Evolutionary conservation across 2,113 vertebrate species (phyloP).

Genomic region (Trinectes maculatus): DNA sequence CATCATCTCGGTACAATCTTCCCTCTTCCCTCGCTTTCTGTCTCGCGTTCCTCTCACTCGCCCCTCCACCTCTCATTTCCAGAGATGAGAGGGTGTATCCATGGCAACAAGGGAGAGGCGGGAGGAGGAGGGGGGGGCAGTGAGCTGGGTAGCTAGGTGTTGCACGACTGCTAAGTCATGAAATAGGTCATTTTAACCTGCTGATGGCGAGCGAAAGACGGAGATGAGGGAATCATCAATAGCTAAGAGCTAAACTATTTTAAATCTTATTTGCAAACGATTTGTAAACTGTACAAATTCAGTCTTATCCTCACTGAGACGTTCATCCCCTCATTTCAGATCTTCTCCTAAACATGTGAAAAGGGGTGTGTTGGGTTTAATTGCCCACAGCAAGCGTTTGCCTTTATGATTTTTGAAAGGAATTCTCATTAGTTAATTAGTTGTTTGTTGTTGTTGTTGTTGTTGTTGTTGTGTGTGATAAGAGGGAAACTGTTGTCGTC

Average conservation of each 20-base stretch:
- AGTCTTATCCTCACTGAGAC: constrained; percentile 18
- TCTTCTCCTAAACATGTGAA: constrained; percentile 28
- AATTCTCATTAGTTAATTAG: constrained; percentile 53
- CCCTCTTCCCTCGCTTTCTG: constrained; percentile 42
- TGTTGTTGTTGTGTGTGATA: constrained; percentile 17
- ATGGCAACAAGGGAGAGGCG: constrained; percentile 80
- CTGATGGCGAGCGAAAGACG: constrained; percentile 21
- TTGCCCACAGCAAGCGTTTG: constrained; percentile 49
- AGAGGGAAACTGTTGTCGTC: constrained; percentile 23
- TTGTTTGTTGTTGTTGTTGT: constrained; percentile 38
- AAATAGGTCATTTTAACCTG: constrained; percentile 76
- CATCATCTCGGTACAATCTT: constrained; percentile 56
- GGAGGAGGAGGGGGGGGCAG: constrained; percentile 30
- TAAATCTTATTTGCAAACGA: no score
- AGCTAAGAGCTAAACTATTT: constrained; percentile 54
- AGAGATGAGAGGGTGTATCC: constrained; percentile 81
- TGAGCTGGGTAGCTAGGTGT: constrained; percentile 64
- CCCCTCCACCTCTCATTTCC: constrained; percentile 68
- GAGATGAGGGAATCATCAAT: constrained; percentile 53
- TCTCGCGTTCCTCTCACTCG: constrained; percentile 52
- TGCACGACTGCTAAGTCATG: constrained; percentile 71
- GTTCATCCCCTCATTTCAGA: constrained; percentile 23
- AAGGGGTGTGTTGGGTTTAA: constrained; percentile 39
- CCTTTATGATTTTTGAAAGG: constrained; percentile 38
- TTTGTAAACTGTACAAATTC: constrained; percentile 39